These are phyloP conservation scores for Drosophila miranda DNA, from an alignment of 1,140 invertebrate species.

Conservation along the genomic window DNA sequence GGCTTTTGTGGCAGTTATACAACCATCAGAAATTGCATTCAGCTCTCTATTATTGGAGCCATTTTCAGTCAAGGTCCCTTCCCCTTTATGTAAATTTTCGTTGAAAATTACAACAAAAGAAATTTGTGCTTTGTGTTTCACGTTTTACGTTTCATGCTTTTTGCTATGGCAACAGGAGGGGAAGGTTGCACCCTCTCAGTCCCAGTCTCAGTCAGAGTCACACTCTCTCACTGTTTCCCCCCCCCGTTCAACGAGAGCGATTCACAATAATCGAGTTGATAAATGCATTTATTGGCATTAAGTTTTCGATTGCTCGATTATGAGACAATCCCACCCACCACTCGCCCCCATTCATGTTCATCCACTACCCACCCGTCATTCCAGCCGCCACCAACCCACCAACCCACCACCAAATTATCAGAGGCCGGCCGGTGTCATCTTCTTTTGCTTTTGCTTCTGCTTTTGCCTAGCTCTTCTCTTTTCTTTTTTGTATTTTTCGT, in stretches of 20 bases:
- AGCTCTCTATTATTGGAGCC: constrained; percentile 23
- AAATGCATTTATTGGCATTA: constrained; percentile 49
- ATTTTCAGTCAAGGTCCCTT: constrained; percentile 13
- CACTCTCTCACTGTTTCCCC: not conserved
- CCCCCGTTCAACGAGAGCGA: constrained; percentile 1
- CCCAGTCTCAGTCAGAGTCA: not conserved
- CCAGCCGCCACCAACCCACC: constrained; percentile 32
- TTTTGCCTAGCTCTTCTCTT: constrained; percentile 49
- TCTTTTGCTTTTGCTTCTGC: constrained; percentile 48
- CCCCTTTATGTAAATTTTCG: constrained; percentile 42
- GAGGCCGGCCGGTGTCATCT: constrained; percentile 72
- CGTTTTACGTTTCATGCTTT: constrained; percentile 23
- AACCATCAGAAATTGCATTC: constrained; percentile 1
- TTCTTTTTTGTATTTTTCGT: constrained; percentile 44
- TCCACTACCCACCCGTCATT: constrained; percentile 21
- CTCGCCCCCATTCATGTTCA: constrained; percentile 13
- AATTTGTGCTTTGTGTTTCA: constrained; percentile 14
- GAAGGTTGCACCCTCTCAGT: constrained; percentile 3
- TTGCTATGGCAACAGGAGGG: constrained; percentile 33
- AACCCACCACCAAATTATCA: constrained; percentile 30
- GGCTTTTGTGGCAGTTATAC: not conserved
- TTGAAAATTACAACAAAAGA: constrained; percentile 42
- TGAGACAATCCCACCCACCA: constrained; percentile 15
- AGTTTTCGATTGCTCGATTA: constrained; percentile 33
- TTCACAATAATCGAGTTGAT: constrained; percentile 42